Evolutionary conservation across 1,140 invertebrate species (phyloP).

Genomic region (Callitettix versicolor): DNA sequence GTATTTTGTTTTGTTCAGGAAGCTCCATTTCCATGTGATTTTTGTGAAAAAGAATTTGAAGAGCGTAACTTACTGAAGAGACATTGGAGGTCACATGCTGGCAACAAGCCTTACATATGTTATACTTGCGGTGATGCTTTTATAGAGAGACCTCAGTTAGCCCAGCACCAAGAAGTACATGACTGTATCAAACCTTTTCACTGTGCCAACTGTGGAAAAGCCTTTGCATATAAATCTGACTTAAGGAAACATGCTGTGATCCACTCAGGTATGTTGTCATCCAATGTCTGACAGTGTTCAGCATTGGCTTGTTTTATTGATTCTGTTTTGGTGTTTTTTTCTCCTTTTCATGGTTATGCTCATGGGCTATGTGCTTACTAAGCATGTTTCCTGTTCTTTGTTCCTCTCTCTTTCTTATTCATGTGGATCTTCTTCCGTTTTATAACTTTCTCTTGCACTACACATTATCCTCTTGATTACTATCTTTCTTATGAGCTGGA

Average conservation of each 20-base stretch:
- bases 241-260: slow-evolving; percentile 25
- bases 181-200: slow-evolving; percentile 46
- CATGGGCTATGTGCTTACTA: too few relatives aligned
- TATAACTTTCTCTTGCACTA: too few relatives aligned
- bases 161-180: slow-evolving; percentile 42
- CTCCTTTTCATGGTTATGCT: too few relatives aligned
- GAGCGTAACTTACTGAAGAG: slow-evolving; percentile 19
- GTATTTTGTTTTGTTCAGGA: slow-evolving; percentile 12
- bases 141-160: slow-evolving; percentile 35
- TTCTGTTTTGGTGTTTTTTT: background rate
- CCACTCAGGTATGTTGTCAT: slow-evolving; percentile 23
- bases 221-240: slow-evolving; percentile 24
- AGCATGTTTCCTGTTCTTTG: too few relatives aligned
- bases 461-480: too few relatives aligned
- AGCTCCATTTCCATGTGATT: slow-evolving; percentile 25
- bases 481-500: too few relatives aligned
- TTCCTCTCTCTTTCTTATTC: too few relatives aligned
- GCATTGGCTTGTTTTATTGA: background rate
- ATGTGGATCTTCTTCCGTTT: too few relatives aligned
- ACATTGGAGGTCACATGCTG: slow-evolving; percentile 37
- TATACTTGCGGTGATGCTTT: slow-evolving; percentile 43
- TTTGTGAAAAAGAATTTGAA: slow-evolving; percentile 20
- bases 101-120: slow-evolving; percentile 40
- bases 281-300: too few relatives aligned
- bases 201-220: slow-evolving; percentile 34